Base-by-base conservation (phyloP, 2,888 invertebrate species). In the Melikaiella ostensackeni region DNA sequence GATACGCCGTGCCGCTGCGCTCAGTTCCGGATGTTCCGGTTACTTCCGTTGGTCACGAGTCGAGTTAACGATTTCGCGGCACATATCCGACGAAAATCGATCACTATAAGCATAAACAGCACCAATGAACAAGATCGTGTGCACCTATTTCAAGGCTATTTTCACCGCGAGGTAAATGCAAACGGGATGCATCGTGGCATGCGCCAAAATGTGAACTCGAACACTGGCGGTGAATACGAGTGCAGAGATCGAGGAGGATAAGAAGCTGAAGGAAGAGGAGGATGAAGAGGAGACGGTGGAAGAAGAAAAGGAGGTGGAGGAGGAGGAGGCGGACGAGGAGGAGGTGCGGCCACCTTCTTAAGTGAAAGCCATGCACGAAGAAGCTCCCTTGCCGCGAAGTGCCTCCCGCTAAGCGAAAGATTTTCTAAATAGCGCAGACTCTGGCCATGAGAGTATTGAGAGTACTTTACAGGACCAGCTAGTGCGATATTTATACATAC, bases 381-480 rank as follows among this genome's bases (percentile, higher is more conserved):
- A 76, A 66, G 81, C 85, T 85, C 83, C 83, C 85, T 84, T 84
- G 81, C 82, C 81, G 83, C 82, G 73, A 42, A 84, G 81, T 81
- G 83, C 84, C 88, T 88, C 87, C 87, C 86, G 86, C 86, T 83
- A 84, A 85, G 88, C 86, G 83, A 84, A 83, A 84, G 83, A 88
- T 86, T 86, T 87, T 87, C 87, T 87, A 87, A 87, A 87, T 87
- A 87, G 83, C 83, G 78, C 82, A 81, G 85, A 84, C 85, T 85
- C 83, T 70, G 82, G 78, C 81, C 79, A 82, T 82, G 76, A 75
- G 77, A 70, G 74, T 70, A 75, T 75, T n/a, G 35, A n/a, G 35
- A 33, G 33, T 62, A 66, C 73, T 61, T 59, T 75, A 77, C 82
- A 80, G 84, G 83, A 70, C 61, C 78, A 78, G 83, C 84, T 84